Evolutionary conservation across 64 coral and sea anemone genomes (phyloP).

Genomic region (Astreopora myriophthalma): DNA sequence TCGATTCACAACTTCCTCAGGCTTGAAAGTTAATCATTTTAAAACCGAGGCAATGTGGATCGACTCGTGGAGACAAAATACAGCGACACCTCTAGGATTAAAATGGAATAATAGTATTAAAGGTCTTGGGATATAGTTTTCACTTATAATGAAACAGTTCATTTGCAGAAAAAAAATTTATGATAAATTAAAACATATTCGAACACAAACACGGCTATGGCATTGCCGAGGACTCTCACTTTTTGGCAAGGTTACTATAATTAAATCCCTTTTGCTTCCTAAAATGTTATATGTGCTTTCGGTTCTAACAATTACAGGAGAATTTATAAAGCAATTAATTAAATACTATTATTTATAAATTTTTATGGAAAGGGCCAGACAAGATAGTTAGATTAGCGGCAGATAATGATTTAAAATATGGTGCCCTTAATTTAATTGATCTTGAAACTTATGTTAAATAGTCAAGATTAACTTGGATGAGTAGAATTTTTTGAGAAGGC

Average conservation of each 20-base stretch:
- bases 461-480: background rate
- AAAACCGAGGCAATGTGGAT: conserved; percentile 3
- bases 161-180: background rate
- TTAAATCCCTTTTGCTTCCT: conserved; percentile 16
- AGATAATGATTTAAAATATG: background rate
- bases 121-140: background rate
- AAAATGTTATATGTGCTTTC: background rate
- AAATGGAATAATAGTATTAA: background rate
- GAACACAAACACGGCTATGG: background rate
- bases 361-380: background rate
- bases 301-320: background rate
- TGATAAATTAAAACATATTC: conserved; percentile 8
- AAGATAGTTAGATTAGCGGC: background rate
- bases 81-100: background rate
- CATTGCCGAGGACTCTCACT: background rate
- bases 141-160: no score
- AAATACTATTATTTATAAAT: conserved; percentile 4
- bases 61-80: background rate
- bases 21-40: background rate
- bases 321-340: conserved; percentile 33
- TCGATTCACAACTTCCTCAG: no score
- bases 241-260: conserved; percentile 20
- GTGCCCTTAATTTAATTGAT: background rate
- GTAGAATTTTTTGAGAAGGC: background rate
- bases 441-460: background rate